Conservation (phyloP, 2,113 vertebrate genomes). For the Anarrhichthys ocellatus region DNA sequence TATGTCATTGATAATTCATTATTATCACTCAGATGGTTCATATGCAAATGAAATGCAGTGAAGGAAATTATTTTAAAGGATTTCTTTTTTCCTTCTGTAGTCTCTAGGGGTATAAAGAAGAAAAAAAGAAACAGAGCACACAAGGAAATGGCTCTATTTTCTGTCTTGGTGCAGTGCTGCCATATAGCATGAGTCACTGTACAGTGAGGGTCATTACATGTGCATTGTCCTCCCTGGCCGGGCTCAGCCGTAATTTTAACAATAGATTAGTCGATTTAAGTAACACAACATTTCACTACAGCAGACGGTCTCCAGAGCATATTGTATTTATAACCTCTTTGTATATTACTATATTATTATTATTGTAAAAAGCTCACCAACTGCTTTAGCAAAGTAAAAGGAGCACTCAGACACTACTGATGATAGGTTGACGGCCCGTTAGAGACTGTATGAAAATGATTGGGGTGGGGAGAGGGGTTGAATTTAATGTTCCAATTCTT, state of each 20-base stretch:
- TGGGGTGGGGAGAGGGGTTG: not conserved
- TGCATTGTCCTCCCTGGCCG: conserved; percentile 21
- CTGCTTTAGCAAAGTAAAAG: not conserved
- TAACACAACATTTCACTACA: conserved; percentile 23
- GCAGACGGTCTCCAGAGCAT: not conserved
- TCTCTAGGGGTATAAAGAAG: conserved; percentile 35
- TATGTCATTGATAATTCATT: conserved; percentile 77
- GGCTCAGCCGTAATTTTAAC: conserved; percentile 27
- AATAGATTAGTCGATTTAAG: conserved; percentile 32
- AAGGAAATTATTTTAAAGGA: conserved; percentile 59
- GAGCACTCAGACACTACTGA: not conserved
- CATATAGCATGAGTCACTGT: conserved; percentile 48
- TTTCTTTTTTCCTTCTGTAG: conserved; percentile 51
- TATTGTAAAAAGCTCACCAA: not conserved
- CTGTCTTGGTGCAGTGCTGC: conserved; percentile 51
- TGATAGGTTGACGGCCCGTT: not conserved
- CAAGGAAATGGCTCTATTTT: conserved; percentile 59
- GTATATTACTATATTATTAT: no score
- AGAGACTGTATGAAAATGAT: not conserved
- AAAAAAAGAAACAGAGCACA: conserved; percentile 23
- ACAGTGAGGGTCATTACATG: conserved; percentile 54
- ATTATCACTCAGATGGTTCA: conserved; percentile 59
- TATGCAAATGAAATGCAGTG: conserved; percentile 78
- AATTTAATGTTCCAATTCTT: not conserved
- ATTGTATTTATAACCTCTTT: not conserved